Base-by-base conservation (phyloP, 2,797 vertebrate genomes). In the Lindbergichthys nudifrons region DNA sequence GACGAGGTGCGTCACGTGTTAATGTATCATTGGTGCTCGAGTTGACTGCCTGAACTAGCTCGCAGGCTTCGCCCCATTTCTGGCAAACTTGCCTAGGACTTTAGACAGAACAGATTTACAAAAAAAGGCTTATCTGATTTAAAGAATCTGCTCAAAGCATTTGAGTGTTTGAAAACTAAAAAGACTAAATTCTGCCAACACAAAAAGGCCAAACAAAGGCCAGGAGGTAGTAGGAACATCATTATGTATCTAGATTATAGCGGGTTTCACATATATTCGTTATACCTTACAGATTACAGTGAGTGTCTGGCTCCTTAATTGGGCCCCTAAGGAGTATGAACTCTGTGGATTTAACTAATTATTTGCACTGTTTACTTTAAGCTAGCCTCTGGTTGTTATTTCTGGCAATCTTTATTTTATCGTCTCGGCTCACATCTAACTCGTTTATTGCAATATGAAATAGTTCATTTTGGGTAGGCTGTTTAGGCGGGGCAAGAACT, bases 401-500 rank as follows among this genome's bases (percentile, higher is more conserved):
- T 45, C 13, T 26, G 23, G 23, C 3, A 26, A 26, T 23, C 23
- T 26, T 26, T 26, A 26, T 26, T 26, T 26, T 26, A 26, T 26
- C 3, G 23, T 26, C 23, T 26, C 23, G 3, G 3, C 46, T 50
- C 21, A 2, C n/a, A 13, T 39, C 23, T 23, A 23, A 23, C 23
- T 41, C 51, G n/a, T n/a, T 67, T 66, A 45, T 26, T 14, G 12
- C 42, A 15, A 16, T 21, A 43, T 70, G 15, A 59, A 50, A 51
- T 59, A n/a, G 9, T 60, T 51, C 11, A 26, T 61, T 16, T 52
- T 12, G 39, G 14, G 21, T 50, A 30, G 19, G 1, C 39, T 30
- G 26, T 5, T 8, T 21, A 14, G 39, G 39, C 3, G 30, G 26
- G 48, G 30, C 12, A 2, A 7, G 46, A 63, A 23, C 2, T 36